These are phyloP conservation scores for Tupaia tana DNA, from an alignment of 2,113 vertebrate species.

Conservation along the genomic window DNA sequence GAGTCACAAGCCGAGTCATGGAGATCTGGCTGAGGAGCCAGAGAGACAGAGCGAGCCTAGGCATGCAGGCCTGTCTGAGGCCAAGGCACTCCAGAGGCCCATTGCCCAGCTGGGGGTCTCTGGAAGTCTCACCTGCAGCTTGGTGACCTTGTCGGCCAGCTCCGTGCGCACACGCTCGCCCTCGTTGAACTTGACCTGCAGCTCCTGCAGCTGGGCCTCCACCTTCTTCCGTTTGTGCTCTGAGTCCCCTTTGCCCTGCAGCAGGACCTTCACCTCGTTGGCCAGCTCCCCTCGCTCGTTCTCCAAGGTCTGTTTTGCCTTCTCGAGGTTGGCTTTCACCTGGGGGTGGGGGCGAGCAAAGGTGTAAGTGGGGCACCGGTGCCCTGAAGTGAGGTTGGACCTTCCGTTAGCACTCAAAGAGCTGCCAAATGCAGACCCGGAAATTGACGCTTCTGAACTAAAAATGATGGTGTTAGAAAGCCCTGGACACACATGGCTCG, in stretches of 20 bases:
- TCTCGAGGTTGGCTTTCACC: constrained; percentile 97
- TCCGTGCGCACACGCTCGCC: constrained; percentile 92
- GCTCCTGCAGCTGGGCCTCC: constrained; percentile 93
- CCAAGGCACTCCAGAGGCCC: neutral
- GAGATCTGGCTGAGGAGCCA: neutral
- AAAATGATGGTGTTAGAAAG: accelerated
- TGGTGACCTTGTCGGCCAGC: constrained; percentile 90
- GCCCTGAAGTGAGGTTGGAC: neutral
- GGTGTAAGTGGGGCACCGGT: accelerated
- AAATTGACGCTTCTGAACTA: neutral
- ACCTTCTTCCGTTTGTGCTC: constrained; percentile 97
- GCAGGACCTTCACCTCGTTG: constrained; percentile 94
- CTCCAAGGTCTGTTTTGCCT: constrained; percentile 96
- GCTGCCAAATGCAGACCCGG: too few species aligned
- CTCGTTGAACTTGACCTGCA: constrained; percentile 94
- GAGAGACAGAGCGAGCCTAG: too few species aligned
- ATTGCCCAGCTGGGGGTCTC: neutral
- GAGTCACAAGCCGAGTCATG: too few species aligned
- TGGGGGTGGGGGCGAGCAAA: constrained; percentile 70
- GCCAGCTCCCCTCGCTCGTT: constrained; percentile 94
- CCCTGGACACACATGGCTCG: accelerated
- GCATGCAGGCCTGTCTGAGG: neutral
- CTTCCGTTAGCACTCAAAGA: neutral
- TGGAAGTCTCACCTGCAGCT: constrained; percentile 91
- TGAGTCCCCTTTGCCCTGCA: constrained; percentile 94